Conservation (phyloP, 2,888 invertebrate genomes). For the Protodeltote pygarga region DNA sequence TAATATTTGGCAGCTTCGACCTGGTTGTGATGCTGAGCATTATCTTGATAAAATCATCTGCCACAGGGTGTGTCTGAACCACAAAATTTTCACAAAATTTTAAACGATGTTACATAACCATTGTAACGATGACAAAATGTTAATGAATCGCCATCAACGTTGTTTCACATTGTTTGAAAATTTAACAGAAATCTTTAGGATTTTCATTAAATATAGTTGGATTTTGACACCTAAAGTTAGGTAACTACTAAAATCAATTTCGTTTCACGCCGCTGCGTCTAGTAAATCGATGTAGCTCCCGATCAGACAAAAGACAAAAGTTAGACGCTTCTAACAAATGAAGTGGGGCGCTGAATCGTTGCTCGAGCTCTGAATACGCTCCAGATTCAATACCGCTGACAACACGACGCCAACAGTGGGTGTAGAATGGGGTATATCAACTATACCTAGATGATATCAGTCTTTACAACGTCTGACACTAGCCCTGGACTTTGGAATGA, state of each 20-base stretch:
- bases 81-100: slow-evolving; percentile 13
- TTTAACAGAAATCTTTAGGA: background rate
- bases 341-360: slow-evolving; percentile 51
- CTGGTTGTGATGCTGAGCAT: slow-evolving; percentile 22
- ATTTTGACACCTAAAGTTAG: slow-evolving; percentile 11
- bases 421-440: slow-evolving; percentile 16
- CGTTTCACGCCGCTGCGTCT: slow-evolving; percentile 28
- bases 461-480: slow-evolving; percentile 23
- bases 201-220: slow-evolving; percentile 13
- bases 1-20: slow-evolving; percentile 21
- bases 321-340: slow-evolving; percentile 45
- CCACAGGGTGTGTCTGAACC: background rate
- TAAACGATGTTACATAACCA: background rate
- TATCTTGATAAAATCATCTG: slow-evolving; percentile 36
- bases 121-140: slow-evolving; percentile 6
- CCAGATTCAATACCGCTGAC: slow-evolving; percentile 33
- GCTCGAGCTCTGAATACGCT: slow-evolving; percentile 44
- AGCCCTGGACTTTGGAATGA: slow-evolving; percentile 23
- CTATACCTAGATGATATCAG: slow-evolving; percentile 24
- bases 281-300: slow-evolving; percentile 45
- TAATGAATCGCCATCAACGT: slow-evolving; percentile 6
- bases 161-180: slow-evolving; percentile 1
- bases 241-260: slow-evolving; percentile 22
- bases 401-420: slow-evolving; percentile 27
- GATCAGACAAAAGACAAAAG: slow-evolving; percentile 54